Evolutionary conservation across 2,888 invertebrate genomes (phyloP).

Genomic region (Craniophora ligustri): DNA sequence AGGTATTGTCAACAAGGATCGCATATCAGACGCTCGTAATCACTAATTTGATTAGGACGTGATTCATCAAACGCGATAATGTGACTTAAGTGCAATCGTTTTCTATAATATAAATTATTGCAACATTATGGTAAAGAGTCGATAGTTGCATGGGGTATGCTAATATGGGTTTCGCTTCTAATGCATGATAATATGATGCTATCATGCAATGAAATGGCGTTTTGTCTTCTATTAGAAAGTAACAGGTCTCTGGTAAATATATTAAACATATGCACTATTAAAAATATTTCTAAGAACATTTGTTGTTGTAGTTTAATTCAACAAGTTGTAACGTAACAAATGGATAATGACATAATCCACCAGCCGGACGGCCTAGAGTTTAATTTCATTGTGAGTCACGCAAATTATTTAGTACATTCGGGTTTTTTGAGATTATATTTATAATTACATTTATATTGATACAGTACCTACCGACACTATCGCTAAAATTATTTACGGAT

Average conservation of each 20-base stretch:
- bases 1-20: constrained; percentile 2
- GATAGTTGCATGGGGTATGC: constrained; percentile 4
- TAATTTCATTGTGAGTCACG: constrained; percentile 75
- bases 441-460: constrained; percentile 50
- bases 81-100: constrained; percentile 16
- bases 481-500: constrained; percentile 21
- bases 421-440: constrained; percentile 52
- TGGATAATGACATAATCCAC: constrained; percentile 79
- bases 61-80: constrained; percentile 40
- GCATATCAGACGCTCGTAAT: constrained; percentile 23
- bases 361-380: constrained; percentile 64
- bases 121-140: constrained; percentile 10
- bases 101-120: constrained; percentile 22
- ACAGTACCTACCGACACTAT: constrained; percentile 33
- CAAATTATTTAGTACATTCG: constrained; percentile 64
- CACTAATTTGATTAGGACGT: constrained; percentile 44
- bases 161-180: neutral
- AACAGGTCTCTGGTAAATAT: constrained; percentile 9
- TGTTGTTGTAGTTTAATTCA: constrained; percentile 63
- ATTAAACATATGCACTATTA: constrained; percentile 50
- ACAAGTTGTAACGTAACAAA: constrained; percentile 72
- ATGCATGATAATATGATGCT: neutral
- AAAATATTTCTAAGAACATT: constrained; percentile 57
- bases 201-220: constrained; percentile 16
- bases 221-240: constrained; percentile 10